phyloP scores from a whole-genome alignment of 1,140 invertebrate species.

The Idris sp. region DNA sequence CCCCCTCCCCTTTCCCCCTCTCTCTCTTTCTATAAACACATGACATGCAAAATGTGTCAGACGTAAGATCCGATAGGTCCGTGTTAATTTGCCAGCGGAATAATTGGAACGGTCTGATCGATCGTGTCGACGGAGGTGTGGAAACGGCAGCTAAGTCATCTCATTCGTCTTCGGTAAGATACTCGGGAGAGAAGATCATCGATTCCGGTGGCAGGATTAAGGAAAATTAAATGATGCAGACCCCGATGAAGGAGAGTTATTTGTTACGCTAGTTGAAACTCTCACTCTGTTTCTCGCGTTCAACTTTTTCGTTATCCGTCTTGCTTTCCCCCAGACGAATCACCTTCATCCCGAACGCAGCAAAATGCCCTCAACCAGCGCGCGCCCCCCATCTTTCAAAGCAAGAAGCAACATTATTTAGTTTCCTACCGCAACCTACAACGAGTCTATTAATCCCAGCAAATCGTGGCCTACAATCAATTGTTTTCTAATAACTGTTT shows the following conservation, averaged over 20 bases:
- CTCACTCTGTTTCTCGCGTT: conserved; percentile 18
- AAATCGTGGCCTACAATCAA: conserved; percentile 31
- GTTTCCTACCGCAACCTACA: conserved; percentile 67
- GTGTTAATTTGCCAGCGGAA: conserved; percentile 75
- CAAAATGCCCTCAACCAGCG: conserved; percentile 45
- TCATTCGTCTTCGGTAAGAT: conserved; percentile 77
- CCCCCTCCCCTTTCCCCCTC: too few relatives aligned
- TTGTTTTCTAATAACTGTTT: conserved; percentile 37
- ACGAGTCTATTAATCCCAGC: conserved; percentile 65
- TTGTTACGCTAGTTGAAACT: conserved; percentile 72
- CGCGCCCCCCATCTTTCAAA: conserved; percentile 48
- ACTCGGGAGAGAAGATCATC: conserved; percentile 76
- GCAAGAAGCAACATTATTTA: conserved; percentile 63
- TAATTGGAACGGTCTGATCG: conserved; percentile 76
- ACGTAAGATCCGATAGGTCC: conserved; percentile 33
- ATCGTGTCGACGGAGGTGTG: conserved; percentile 69
- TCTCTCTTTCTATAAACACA: conserved; percentile 3
- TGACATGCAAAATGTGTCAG: conserved; percentile 36
- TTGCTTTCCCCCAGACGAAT: conserved; percentile 23
- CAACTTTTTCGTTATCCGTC: conserved; percentile 33
- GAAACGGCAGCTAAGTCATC: conserved; percentile 75
- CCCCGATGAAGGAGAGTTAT: conserved; percentile 76
- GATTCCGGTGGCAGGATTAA: conserved; percentile 73
- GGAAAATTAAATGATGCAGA: conserved; percentile 79
- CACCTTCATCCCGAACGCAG: conserved; percentile 43